These are phyloP conservation scores for Tetragonula carbonaria DNA, from an alignment of 2,888 invertebrate species.

Conservation along the genomic window DNA sequence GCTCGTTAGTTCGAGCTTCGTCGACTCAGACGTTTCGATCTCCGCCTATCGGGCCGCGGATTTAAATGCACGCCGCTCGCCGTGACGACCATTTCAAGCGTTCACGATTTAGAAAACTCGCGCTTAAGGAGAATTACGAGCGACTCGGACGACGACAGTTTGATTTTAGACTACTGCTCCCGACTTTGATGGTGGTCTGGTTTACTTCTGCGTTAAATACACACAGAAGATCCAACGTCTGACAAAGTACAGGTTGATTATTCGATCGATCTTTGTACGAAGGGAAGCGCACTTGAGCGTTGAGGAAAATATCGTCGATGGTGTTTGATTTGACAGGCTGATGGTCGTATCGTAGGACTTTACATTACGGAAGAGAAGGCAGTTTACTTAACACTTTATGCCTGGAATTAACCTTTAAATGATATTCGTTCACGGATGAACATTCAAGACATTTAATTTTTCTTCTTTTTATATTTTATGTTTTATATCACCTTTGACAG, in stretches of 20 bases:
- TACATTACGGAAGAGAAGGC: neutral
- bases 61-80: constrained; percentile 20
- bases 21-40: constrained; percentile 30
- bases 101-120: constrained; percentile 15
- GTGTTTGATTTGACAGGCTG: neutral
- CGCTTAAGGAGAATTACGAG: constrained; percentile 18
- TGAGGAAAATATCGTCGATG: neutral
- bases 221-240: neutral
- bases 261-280: neutral
- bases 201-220: neutral
- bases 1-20: constrained; percentile 44
- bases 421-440: too few species aligned
- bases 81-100: constrained; percentile 38
- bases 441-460: too few species aligned
- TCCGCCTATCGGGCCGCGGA: constrained; percentile 30
- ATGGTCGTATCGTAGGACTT: neutral
- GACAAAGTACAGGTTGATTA: neutral
- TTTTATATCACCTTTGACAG: too few species aligned
- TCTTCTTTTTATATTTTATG: too few species aligned
- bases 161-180: neutral
- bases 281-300: neutral
- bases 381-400: too few species aligned
- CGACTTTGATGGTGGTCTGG: neutral
- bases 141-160: constrained; percentile 13
- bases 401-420: too few species aligned